Base-by-base conservation (phyloP, 2,888 invertebrate species). In the Saturnia japonica region DNA sequence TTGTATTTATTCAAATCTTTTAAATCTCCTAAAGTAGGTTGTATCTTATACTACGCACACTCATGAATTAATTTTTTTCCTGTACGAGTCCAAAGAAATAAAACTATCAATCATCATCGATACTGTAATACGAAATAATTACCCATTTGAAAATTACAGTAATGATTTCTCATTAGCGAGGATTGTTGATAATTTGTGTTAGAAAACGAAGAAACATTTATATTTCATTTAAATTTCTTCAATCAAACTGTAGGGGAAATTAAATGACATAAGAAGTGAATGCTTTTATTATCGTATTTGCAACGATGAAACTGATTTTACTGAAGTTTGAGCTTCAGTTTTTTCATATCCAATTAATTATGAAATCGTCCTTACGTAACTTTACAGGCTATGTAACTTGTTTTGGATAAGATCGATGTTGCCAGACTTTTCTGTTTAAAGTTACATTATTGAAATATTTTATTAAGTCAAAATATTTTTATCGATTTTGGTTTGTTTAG, bases 281-380 rank as follows among this genome's bases (percentile, higher is more conserved):
- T 6, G 45, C 11, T 47, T 1, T 60, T 14, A 64, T 64, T 40
- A 64, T 64, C 9, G n/a, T 64, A 64, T 64, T 64, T 19, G 40
- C 64, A 64, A 64, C 40, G 40, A 64, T 11, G 11, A 28, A 25
- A 4, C 64, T n/a, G 64, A 40, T 64, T 60, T 64, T 8, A 34
- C 40, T 64, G 40, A 34, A 64, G 64, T 64, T 64, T 64, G n/a
- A 64, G 64, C 12, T n/a, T 34, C 64, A 40, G 64, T 16, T 64
- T 64, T 64, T 64, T 40, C 64, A 64, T 64, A 40, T 64, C 64
- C 40, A 64, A 64, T 64, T 64, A 64, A 40, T 64, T 64, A 22
- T 40, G 64, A 64, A 64, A 64, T 40, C 40, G 40, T 64, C 9
- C 12, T 64, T 64, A 64, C 40, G 64, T 64, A 64, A 64, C 54